Conservation (phyloP, 2,888 invertebrate species). For the Lydus trimaculatus region DNA sequence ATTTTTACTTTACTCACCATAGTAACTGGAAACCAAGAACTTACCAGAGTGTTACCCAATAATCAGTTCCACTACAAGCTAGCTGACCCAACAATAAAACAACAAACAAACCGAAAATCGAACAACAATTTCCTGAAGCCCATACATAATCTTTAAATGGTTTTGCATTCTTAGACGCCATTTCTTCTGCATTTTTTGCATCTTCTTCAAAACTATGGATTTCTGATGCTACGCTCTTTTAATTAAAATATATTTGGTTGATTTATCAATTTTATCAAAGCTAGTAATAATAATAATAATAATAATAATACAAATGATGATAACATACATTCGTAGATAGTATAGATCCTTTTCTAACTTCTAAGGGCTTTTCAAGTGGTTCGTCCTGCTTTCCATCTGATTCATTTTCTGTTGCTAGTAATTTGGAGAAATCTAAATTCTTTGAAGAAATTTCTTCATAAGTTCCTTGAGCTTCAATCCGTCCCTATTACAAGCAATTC, state of each 20-base stretch:
- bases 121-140: conserved; percentile 42
- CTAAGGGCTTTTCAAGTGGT: conserved; percentile 47
- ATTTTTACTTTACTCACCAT: too few species aligned
- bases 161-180: conserved; percentile 28
- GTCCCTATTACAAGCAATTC: conserved; percentile 58
- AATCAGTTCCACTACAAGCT: conserved; percentile 49
- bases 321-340: conserved; percentile 36
- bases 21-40: too few species aligned
- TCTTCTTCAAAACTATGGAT: conserved; percentile 19
- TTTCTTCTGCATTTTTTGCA: conserved; percentile 38
- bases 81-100: conserved; percentile 47
- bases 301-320: too few species aligned
- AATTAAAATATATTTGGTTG: too few species aligned
- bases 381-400: conserved; percentile 50
- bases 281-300: too few species aligned
- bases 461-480: conserved; percentile 67
- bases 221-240: conserved; percentile 15
- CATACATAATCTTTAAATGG: conserved; percentile 50
- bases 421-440: conserved; percentile 69
- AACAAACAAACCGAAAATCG: conserved; percentile 36
- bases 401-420: conserved; percentile 42
- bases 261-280: too few species aligned
- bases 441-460: conserved; percentile 66
- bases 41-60: conserved; percentile 54
- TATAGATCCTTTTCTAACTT: conserved; percentile 36